A percentile compares a stretch with the other conserved stretches of the same genome.
Evolutionary conservation across 2,113 vertebrate species (phyloP).

Genomic region (Gadus chalcogrammus): DNA sequence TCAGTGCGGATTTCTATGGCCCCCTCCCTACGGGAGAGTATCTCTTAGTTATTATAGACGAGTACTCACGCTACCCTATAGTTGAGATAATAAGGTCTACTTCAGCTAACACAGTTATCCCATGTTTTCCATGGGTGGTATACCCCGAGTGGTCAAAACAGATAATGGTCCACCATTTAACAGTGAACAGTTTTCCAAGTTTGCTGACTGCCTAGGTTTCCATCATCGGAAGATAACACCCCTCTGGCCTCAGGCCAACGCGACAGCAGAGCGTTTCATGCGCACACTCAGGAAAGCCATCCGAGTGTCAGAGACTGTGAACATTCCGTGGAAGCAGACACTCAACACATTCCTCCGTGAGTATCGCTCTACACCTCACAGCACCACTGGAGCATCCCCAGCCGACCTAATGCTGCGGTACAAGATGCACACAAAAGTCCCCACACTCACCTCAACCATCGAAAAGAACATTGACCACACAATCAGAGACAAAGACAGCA

Average conservation of each 20-base stretch:
- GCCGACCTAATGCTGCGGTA: conserved; percentile 11
- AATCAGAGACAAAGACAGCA: neutral
- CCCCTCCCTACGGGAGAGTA: conserved; percentile 27
- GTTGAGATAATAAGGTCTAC: conserved; percentile 8
- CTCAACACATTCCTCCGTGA: conserved; percentile 17
- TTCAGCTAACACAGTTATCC: conserved; percentile 16
- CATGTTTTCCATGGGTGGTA: conserved; percentile 30
- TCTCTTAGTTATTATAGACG: conserved; percentile 22
- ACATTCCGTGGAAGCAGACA: conserved; percentile 20
- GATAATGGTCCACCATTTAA: conserved; percentile 34
- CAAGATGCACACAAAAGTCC: conserved; percentile 16
- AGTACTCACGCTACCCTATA: conserved; percentile 25
- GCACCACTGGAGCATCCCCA: conserved; percentile 11
- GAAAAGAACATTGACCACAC: neutral
- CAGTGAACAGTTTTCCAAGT: conserved; percentile 18
- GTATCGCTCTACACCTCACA: conserved; percentile 26
- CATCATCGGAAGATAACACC: conserved; percentile 6
- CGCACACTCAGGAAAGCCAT: conserved; percentile 13
- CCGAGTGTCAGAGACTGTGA: neutral
- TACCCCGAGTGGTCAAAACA: conserved; percentile 22
- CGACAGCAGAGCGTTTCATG: conserved; percentile 24
- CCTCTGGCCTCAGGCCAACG: conserved; percentile 19
- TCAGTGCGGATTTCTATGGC: conserved; percentile 30
- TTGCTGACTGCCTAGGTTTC: conserved; percentile 24
- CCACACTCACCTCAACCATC: neutral